phyloP scores from a whole-genome alignment of 1,140 invertebrate genomes.

The Cheumatopsyche charites region DNA sequence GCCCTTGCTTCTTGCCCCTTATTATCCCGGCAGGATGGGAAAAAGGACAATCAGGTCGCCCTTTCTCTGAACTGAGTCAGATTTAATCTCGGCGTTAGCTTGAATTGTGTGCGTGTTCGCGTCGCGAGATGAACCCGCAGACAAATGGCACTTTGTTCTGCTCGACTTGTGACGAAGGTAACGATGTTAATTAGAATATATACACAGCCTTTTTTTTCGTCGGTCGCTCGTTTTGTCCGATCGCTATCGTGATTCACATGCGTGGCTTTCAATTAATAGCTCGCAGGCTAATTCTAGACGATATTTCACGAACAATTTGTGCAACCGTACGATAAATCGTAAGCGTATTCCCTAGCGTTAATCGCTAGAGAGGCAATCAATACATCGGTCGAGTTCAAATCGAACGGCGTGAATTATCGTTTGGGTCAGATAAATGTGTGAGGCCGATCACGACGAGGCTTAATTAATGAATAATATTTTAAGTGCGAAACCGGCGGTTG shows the following conservation, averaged over 20 bases:
- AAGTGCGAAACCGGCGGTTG: too few relatives aligned
- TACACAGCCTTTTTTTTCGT: neutral
- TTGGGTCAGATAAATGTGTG: conserved; percentile 2
- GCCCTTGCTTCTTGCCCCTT: conserved; percentile 1
- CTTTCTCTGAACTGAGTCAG: conserved; percentile 18
- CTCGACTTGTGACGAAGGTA: conserved; percentile 23
- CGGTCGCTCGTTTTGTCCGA: neutral
- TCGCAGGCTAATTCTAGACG: neutral
- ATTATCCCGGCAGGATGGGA: conserved; percentile 15
- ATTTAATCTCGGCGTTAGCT: conserved; percentile 27
- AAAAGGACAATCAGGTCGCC: conserved; percentile 14
- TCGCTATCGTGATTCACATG: conserved; percentile 6
- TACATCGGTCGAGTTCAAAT: neutral
- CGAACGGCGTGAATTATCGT: conserved; percentile 7
- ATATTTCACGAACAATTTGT: conserved; percentile 26
- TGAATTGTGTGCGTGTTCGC: conserved; percentile 27
- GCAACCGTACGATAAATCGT: conserved; percentile 15
- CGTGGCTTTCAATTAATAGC: conserved; percentile 4
- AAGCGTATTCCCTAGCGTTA: conserved; percentile 4
- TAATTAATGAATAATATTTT: conserved; percentile 22
- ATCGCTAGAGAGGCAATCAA: conserved; percentile 8
- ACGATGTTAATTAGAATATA: conserved; percentile 25
- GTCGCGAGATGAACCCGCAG: conserved; percentile 22
- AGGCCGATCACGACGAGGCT: conserved; percentile 13
- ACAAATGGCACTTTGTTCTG: conserved; percentile 31